Evolutionary conservation across 2,888 invertebrate species (phyloP).

Genomic region (Spisula solida): DNA sequence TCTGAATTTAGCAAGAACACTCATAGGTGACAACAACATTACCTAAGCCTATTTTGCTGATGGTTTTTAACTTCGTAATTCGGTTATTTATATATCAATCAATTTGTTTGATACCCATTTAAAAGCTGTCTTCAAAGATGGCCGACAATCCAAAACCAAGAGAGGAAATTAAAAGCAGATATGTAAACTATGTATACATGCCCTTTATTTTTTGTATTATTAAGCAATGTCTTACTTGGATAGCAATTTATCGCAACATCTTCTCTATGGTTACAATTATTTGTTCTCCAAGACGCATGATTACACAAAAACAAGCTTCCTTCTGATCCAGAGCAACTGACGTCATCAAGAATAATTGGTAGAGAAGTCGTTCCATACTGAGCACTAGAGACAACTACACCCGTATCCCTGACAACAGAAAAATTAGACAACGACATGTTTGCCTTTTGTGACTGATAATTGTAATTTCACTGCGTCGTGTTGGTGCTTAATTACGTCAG

Average conservation of each 20-base stretch:
- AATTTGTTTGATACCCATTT: not conserved
- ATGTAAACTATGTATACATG: not conserved
- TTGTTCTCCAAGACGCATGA: not conserved
- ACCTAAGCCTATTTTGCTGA: not conserved
- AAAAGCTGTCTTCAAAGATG: not conserved
- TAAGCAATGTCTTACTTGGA: not conserved
- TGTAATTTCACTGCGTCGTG: not conserved
- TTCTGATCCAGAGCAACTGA: not conserved
- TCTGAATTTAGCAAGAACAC: not conserved
- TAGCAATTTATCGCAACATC: not conserved
- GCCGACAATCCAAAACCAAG: not conserved
- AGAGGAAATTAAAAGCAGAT: not conserved
- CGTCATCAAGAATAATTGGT: constrained; percentile 5
- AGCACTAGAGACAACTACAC: not conserved
- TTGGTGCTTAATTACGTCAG: not conserved
- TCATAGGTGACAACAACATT: not conserved
- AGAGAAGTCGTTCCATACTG: not conserved
- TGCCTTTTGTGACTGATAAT: no score
- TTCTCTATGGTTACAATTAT: not conserved
- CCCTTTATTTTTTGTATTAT: not conserved
- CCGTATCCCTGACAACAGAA: not conserved
- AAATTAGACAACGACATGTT: no score
- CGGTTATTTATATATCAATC: not conserved
- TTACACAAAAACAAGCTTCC: not conserved
- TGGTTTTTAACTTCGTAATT: not conserved